Evolutionary conservation across 2,113 vertebrate genomes (phyloP), one percentile per base, ranked within the genome.

Genomic region (Ochotona curzoniae): DNA sequence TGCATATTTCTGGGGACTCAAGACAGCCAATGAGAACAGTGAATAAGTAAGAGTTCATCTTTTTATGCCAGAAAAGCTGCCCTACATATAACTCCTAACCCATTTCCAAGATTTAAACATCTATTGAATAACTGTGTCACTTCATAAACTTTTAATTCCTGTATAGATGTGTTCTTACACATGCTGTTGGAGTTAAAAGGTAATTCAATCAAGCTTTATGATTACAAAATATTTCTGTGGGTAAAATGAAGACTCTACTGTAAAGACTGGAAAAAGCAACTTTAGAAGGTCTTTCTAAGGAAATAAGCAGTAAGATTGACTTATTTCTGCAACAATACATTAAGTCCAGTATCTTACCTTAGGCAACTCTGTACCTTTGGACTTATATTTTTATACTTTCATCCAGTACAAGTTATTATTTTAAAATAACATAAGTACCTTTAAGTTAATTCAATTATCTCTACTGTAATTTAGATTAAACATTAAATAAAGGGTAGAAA

Each of bases 181-280:
- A 4, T 70, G 87, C 75, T 63, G 44, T 90, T 73, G 18, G 18
- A 35, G 35, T 83, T 85, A 70, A 92, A 94, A 84, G n/a, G 20
- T 21, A 87, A 71, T 78, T 92, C 18, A 84, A 44, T 71, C 87
- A 79, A 79, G 17, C 6, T 90, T 92, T 88, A 49, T 83, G 44
- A 70, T 79, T 80, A 83, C 9, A 94, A 95, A 76, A 90, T 87
- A 92, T 90, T 94, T 92, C 26, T 89, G 11, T 3, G 81, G n/a
- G 21, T n/a, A 83, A 94, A 90, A 87, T 78, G 38, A 66, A 15
- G 87, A 84, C 8, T 13, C 8, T 91, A 44, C 90, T 66, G 9
- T 93, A 86, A 60, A 92, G 73, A 80, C 75, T 88, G 8, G 93
- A 85, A 84, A 75, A n/a, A 79, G n/a, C 69, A 76, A 21, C 71